Evolutionary conservation across 2,888 invertebrate species (phyloP).

Genomic region (Lasius fuliginosus): DNA sequence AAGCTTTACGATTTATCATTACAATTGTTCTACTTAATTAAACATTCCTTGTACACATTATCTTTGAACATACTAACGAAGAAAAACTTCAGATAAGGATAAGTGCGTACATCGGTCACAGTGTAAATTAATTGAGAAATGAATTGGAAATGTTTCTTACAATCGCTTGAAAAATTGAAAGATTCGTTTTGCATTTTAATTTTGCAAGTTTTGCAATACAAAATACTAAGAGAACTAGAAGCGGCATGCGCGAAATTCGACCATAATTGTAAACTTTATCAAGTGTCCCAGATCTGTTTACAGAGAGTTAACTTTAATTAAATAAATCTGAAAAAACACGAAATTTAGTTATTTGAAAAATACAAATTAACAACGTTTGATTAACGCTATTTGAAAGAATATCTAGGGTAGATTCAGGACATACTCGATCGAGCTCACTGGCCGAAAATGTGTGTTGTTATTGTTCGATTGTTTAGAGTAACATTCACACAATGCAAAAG

Average conservation of each 20-base stretch:
- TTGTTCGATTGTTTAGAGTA: conserved; percentile 26
- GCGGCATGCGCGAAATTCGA: conserved; percentile 30
- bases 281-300: conserved; percentile 25
- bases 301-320: not conserved
- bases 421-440: not conserved
- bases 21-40: conserved; percentile 38
- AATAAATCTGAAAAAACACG: not conserved
- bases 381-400: not conserved
- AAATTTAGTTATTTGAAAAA: not conserved
- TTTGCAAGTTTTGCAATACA: conserved; percentile 23
- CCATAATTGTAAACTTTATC: not conserved
- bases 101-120: conserved; percentile 64
- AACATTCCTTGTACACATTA: conserved; percentile 35
- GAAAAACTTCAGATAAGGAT: conserved; percentile 75
- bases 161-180: conserved; percentile 15
- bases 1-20: conserved; percentile 62
- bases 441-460: conserved; percentile 4
- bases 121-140: conserved; percentile 24
- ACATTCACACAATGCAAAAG: conserved; percentile 72
- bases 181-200: not conserved
- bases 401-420: conserved; percentile 17
- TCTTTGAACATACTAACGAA: conserved; percentile 42
- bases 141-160: conserved; percentile 12
- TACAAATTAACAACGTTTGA: not conserved
- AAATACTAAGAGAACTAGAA: conserved; percentile 40